Base-by-base conservation (phyloP, 2,797 vertebrate genomes). In the Rhinichthys osculus region DNA sequence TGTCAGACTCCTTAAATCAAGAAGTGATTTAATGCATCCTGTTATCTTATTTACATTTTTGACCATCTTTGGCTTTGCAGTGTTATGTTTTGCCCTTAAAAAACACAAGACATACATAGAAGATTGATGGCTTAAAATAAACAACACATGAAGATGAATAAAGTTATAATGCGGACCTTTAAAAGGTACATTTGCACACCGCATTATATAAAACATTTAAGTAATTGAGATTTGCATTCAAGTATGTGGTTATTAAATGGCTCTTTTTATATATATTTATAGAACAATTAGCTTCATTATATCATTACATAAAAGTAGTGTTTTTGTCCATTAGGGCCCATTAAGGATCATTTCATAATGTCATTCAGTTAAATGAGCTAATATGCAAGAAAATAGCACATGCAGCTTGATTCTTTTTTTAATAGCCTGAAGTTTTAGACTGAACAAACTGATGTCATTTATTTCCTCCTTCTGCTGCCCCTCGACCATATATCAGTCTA, bases 1-100 rank as follows among this genome's bases (percentile, higher is more conserved):
- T 70, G 44, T 73, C 44, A 14, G 42, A 69, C 47, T 69, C 17
- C 40, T 67, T 74, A 66, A 44, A 73, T 21, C 30, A 66, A 83
- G 9, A 44, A 21, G 70, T 73, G 44, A 54, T 47, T 72, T 82
- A 50, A 80, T 80, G 42, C 17, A 67, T 67, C 11, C 17, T 67
- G 23, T 62, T 62, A 19, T 62, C 23, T 62, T 78, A 78, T 78
- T 78, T 27, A 78, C 42, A 40, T 40, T 7, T 40, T 81, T 17
- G 14, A 57, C 79, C 54, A 19, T 71, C 8, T 40, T 71, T 69
- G 30, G 30, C 44, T 33, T 67, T 13, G 16, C 11, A 3, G 9
- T n/a, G 66, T 80, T 47, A 7, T 40, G 1, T 71, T 57, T 57
- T 59, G 7, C 35, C 35, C 54, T 42, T 62, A n/a, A 59, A 78